Evolutionary conservation across 64 coral and sea anemone species (phyloP).

Genomic region (Pachyseris speciosa): DNA sequence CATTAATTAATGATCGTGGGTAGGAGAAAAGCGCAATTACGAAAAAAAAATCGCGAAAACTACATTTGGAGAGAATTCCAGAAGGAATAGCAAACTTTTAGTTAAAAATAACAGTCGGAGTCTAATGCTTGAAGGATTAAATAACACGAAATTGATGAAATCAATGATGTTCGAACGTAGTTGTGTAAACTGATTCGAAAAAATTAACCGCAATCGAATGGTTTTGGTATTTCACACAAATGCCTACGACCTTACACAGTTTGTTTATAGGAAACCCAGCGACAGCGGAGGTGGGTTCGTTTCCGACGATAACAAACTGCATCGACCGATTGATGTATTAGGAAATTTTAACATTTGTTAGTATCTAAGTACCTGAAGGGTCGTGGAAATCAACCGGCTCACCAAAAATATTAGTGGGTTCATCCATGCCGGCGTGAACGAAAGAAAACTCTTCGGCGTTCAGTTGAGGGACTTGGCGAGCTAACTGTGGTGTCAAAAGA

Average conservation of each 20-base stretch:
- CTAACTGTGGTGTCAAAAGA: conserved; percentile 87
- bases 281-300: conserved; percentile 51
- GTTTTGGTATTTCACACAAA: neutral
- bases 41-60: neutral
- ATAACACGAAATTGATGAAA: neutral
- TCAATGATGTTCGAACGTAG: neutral
- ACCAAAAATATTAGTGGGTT: conserved; percentile 95
- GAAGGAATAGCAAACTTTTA: neutral
- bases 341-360: conserved; percentile 17
- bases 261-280: neutral
- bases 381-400: conserved; percentile 98
- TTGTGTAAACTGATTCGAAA: conserved; percentile 6
- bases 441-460: conserved; percentile 90
- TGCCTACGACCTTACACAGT: conserved; percentile 15
- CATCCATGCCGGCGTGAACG: conserved; percentile 79
- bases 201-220: neutral
- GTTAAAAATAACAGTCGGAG: neutral
- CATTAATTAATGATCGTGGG: neutral
- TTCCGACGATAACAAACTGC: conserved; percentile 76
- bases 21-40: neutral
- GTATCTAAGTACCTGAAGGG: conserved; percentile 79
- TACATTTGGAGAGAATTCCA: neutral
- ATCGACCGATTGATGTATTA: conserved; percentile 42
- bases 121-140: neutral
- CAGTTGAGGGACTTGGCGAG: conserved; percentile 79